phyloP scores from a whole-genome alignment of 2,797 vertebrate species.

The Amphiprion clarkii region DNA sequence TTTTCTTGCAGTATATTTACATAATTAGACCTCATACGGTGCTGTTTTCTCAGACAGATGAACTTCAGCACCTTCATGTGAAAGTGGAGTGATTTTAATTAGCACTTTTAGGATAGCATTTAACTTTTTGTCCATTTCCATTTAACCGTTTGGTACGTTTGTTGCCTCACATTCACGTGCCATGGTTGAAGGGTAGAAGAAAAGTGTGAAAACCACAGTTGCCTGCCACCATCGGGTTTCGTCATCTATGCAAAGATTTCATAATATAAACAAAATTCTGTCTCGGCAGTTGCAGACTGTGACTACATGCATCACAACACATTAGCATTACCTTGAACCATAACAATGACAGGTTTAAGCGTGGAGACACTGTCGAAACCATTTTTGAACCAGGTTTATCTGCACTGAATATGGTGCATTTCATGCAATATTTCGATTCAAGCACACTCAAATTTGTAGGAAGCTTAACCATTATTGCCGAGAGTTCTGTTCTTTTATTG shows the following conservation, averaged over 20 bases:
- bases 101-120: background rate
- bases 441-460: background rate
- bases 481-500: constrained; percentile 5
- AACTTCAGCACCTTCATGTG: background rate
- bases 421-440: background rate
- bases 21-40: too few species aligned
- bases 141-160: background rate
- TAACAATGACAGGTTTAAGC: background rate
- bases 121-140: background rate
- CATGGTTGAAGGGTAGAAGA: background rate
- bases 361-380: background rate
- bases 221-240: background rate
- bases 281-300: background rate
- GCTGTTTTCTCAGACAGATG: background rate
- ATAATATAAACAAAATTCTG: background rate
- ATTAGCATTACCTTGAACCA: background rate
- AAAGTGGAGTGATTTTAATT: background rate
- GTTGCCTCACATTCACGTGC: background rate
- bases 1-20: background rate
- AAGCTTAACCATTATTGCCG: constrained; percentile 25
- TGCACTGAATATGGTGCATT: background rate
- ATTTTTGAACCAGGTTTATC: background rate
- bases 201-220: background rate
- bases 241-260: background rate
- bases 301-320: background rate